A percentile compares a stretch with the other conserved stretches of the same genome.
Conservation (phyloP, 2,113 vertebrate species). For the Gnathonemus longibarbis region DNA sequence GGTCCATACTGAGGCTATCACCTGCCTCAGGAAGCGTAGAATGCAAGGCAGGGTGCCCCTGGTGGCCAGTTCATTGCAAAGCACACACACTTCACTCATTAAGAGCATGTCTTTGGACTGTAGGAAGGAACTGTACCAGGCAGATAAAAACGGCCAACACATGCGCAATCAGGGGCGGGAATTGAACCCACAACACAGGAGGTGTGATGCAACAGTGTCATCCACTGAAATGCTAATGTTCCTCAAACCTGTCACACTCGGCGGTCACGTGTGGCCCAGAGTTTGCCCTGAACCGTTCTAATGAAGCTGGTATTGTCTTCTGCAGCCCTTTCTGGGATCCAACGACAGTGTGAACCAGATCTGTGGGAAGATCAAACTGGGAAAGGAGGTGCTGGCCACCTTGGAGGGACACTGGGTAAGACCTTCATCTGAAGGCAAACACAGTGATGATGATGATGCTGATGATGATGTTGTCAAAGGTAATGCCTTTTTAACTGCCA, state of each 20-base stretch:
- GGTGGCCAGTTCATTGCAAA: background rate
- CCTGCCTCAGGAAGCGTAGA: background rate
- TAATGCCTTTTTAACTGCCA: background rate
- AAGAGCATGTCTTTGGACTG: background rate
- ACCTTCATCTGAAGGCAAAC: slow-evolving; percentile 20
- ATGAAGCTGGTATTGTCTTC: slow-evolving; percentile 8
- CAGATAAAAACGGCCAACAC: background rate
- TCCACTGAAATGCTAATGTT: background rate
- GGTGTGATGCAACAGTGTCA: background rate
- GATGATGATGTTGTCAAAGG: background rate
- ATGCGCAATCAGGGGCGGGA: background rate
- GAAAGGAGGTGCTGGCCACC: slow-evolving; percentile 92
- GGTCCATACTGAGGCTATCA: background rate
- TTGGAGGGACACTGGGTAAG: slow-evolving; percentile 97
- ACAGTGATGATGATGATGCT: background rate
- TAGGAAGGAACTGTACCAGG: background rate
- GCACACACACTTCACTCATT: background rate
- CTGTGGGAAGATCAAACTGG: slow-evolving; percentile 91
- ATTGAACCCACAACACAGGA: background rate
- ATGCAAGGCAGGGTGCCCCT: background rate
- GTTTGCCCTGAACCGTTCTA: background rate
- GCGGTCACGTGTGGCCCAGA: background rate
- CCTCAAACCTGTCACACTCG: background rate
- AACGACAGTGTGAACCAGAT: slow-evolving; percentile 92
- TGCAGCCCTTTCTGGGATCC: slow-evolving; percentile 91